These are phyloP conservation scores for Ivindomyrus marchei DNA, from an alignment of 2,113 vertebrate species.

Conservation along the genomic window DNA sequence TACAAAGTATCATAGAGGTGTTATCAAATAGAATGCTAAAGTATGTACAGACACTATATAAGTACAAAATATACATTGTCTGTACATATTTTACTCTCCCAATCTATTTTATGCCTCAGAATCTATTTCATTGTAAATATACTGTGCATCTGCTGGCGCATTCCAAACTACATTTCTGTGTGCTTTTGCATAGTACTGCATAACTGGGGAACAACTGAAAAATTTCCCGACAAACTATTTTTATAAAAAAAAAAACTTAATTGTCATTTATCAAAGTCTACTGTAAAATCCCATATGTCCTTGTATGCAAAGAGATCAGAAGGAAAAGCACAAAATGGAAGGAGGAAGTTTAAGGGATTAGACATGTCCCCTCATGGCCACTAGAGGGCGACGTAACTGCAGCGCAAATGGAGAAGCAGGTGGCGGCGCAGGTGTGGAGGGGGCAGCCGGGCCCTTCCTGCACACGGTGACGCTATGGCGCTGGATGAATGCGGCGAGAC, in stretches of 20 bases:
- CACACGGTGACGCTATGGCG: not conserved
- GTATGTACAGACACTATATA: too few relatives aligned
- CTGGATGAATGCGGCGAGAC: not conserved
- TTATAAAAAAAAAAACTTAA: not conserved
- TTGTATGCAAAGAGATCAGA: not conserved
- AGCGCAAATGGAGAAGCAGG: not conserved
- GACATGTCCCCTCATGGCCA: not conserved
- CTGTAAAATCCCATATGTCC: not conserved
- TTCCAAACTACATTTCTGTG: too few relatives aligned
- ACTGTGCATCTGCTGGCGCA: too few relatives aligned
- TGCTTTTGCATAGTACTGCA: not conserved
- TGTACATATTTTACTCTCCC: too few relatives aligned
- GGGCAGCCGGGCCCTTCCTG: not conserved
- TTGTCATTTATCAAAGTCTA: not conserved
- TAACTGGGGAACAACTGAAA: not conserved
- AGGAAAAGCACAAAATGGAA: not conserved
- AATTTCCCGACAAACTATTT: not conserved
- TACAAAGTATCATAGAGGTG: too few relatives aligned
- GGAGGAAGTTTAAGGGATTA: not conserved
- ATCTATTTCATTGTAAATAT: too few relatives aligned
- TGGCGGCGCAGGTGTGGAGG: not conserved
- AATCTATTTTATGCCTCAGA: too few relatives aligned
- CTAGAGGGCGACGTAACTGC: not conserved
- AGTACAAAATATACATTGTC: too few relatives aligned
- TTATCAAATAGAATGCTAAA: too few relatives aligned